Evolutionary conservation across 2,797 vertebrate species (phyloP).

Genomic region (Parambassis ranga): DNA sequence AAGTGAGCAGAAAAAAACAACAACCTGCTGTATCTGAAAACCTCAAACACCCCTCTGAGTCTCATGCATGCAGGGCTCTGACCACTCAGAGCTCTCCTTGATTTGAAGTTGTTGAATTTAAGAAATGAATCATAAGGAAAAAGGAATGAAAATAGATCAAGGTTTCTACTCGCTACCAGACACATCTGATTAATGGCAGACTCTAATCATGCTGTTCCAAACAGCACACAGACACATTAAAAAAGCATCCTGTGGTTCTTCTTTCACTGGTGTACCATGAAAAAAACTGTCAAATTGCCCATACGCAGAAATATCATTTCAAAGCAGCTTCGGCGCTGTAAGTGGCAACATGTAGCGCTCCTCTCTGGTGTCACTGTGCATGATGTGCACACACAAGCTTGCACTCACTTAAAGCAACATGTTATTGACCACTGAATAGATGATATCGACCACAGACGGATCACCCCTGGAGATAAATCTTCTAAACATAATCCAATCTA

Average conservation of each 20-base stretch:
- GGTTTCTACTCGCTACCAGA: neutral
- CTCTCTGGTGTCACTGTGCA: conserved; percentile 16
- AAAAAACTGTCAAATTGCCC: conserved; percentile 35
- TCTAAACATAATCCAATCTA: conserved; percentile 29
- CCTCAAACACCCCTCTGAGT: no score
- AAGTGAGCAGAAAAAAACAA: no score
- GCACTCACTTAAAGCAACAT: neutral
- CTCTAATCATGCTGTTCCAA: conserved; percentile 10
- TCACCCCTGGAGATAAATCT: neutral
- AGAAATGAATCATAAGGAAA: neutral
- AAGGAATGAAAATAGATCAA: conserved; percentile 2
- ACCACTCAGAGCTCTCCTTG: neutral
- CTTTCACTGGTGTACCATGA: conserved; percentile 3
- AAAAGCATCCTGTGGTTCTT: neutral
- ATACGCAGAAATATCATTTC: conserved; percentile 39
- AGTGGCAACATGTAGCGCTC: conserved; percentile 11
- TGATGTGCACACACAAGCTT: neutral
- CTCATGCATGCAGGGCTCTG: neutral
- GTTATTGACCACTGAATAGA: neutral
- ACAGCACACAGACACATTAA: conserved; percentile 9
- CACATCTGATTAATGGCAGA: neutral
- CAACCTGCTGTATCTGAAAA: no score
- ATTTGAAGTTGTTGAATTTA: neutral
- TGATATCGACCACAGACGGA: neutral
- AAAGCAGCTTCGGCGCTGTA: conserved; percentile 40